Conservation (phyloP, 2,113 vertebrate species). For the Nothoprocta perdicaria region DNA sequence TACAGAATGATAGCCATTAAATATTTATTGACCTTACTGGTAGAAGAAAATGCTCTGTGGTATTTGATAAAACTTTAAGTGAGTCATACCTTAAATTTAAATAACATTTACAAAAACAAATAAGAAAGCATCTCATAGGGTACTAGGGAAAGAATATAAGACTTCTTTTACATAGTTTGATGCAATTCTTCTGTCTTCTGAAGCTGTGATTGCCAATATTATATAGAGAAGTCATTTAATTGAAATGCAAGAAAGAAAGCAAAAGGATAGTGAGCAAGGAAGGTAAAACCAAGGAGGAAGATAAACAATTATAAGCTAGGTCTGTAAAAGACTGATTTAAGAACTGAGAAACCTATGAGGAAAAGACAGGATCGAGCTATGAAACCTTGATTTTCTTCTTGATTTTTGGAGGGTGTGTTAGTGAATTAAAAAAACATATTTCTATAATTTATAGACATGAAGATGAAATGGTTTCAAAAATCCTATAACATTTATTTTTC, state of each 20-base stretch:
- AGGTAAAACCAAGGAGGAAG: background rate
- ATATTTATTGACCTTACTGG: background rate
- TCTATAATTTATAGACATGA: background rate
- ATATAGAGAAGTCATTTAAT: background rate
- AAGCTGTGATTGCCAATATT: background rate
- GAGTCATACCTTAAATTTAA: background rate
- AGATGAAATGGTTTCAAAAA: background rate
- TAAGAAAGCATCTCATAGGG: background rate
- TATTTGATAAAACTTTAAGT: background rate
- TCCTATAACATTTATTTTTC: background rate
- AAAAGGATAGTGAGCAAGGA: background rate
- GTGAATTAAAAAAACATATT: background rate
- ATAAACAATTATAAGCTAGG: background rate
- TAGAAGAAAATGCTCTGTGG: background rate
- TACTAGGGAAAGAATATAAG: background rate
- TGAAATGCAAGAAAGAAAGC: background rate
- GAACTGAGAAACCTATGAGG: background rate
- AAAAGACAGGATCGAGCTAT: background rate
- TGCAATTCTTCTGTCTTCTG: background rate
- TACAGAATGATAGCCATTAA: background rate
- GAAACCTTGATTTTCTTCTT: background rate
- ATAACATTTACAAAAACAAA: background rate
- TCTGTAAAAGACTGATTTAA: background rate
- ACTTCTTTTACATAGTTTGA: background rate
- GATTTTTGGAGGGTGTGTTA: background rate